Evolutionary conservation across 92 coral and sea anemone genomes (phyloP).

Genomic region (Porites lobata): DNA sequence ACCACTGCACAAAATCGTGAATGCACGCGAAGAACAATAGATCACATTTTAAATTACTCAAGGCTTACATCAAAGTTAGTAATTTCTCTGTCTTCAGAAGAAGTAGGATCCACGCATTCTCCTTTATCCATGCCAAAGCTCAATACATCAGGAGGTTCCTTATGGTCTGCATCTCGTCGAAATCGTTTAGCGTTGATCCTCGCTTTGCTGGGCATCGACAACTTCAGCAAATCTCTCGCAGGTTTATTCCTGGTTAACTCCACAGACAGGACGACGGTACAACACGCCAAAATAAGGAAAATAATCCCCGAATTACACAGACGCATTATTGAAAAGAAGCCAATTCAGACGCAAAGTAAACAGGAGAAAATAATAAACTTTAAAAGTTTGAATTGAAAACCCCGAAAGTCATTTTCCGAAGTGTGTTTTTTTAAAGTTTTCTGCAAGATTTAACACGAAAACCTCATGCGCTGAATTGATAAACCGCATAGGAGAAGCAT

Average conservation of each 20-base stretch:
- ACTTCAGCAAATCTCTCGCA: neutral
- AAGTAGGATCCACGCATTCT: neutral
- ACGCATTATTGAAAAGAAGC: constrained; percentile 10
- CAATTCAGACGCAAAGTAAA: neutral
- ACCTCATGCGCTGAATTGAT: neutral
- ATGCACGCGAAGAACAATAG: too few relatives aligned
- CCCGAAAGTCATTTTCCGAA: neutral
- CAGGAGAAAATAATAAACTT: too few relatives aligned
- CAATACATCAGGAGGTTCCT: neutral
- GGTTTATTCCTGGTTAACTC: neutral
- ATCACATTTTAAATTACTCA: too few relatives aligned
- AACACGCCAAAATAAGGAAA: constrained; percentile 8
- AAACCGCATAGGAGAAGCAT: neutral
- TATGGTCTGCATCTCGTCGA: neutral
- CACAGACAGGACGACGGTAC: neutral
- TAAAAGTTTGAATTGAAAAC: neutral
- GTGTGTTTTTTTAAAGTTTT: neutral
- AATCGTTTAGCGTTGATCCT: neutral
- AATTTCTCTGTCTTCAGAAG: neutral
- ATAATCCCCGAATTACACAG: neutral
- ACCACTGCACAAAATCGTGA: neutral
- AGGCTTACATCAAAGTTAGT: neutral
- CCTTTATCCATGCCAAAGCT: neutral
- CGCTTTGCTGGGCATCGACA: constrained; percentile 1
- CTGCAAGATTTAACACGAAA: constrained; percentile 27